Evolutionary conservation across 2,113 vertebrate genomes (phyloP).

Genomic region (Spheniscus mendiculus): DNA sequence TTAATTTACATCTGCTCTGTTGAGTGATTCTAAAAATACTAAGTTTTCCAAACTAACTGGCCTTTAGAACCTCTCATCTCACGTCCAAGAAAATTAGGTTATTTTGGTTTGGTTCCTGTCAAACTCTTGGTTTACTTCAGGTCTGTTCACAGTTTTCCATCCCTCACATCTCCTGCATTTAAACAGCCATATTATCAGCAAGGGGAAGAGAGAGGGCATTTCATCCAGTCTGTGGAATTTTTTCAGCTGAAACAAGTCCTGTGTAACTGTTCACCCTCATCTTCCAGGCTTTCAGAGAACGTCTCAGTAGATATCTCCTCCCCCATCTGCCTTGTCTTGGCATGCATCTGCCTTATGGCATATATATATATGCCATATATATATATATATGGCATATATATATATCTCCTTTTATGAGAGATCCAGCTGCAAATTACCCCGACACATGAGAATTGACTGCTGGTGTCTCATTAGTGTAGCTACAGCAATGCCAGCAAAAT

Average conservation of each 20-base stretch:
- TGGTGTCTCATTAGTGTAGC: not conserved
- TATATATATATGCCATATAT: too few species aligned
- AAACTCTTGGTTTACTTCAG: not conserved
- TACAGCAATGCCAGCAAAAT: not conserved
- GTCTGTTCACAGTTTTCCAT: not conserved
- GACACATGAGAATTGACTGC: not conserved
- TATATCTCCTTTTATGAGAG: not conserved
- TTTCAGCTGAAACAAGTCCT: not conserved
- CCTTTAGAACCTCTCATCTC: not conserved
- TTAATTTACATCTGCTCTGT: not conserved
- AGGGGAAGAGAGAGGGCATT: not conserved
- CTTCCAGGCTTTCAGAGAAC: not conserved
- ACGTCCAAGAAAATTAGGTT: not conserved
- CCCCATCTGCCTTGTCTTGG: not conserved
- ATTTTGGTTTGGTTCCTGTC: not conserved
- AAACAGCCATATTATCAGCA: not conserved
- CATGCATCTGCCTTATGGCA: not conserved
- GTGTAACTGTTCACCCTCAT: not conserved
- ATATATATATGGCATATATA: too few species aligned
- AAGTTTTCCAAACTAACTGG: not conserved
- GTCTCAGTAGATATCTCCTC: not conserved
- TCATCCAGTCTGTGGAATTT: not conserved
- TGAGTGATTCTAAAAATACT: not conserved
- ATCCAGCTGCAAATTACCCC: not conserved
- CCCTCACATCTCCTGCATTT: not conserved